Evolutionary conservation across 1,140 invertebrate species (phyloP).

Genomic region (Portunus trituberculatus): DNA sequence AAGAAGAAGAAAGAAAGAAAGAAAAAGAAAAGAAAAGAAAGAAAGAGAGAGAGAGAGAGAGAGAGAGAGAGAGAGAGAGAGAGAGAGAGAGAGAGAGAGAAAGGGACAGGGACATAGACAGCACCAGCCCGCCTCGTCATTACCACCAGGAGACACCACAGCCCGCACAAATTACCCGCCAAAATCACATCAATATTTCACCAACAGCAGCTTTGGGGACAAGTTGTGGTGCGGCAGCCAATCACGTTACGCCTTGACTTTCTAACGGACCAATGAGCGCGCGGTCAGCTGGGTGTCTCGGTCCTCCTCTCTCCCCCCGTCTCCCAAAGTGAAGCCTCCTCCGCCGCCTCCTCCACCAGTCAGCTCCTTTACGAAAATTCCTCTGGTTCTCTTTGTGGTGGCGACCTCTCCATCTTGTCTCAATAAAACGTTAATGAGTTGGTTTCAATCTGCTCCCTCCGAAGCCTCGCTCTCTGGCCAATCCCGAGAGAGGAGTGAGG

Average conservation of each 20-base stretch:
- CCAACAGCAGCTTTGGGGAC: neutral
- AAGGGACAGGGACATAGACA: neutral
- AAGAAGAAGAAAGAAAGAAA: neutral
- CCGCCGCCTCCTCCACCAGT: neutral
- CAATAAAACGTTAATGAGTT: constrained; percentile 62
- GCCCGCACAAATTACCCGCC: constrained; percentile 56
- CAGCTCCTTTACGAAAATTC: constrained; percentile 52
- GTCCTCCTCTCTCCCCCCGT: neutral
- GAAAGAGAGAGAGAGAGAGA: neutral
- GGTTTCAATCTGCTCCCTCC: constrained; percentile 40
- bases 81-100: constrained; percentile 11
- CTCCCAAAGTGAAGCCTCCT: neutral
- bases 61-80: constrained; percentile 32
- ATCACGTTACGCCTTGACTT: neutral
- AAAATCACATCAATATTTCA: constrained; percentile 66
- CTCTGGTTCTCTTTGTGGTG: constrained; percentile 4
- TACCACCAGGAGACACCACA: constrained; percentile 40
- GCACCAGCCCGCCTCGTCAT: neutral
- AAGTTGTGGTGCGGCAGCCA: constrained; percentile 58
- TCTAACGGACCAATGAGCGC: constrained; percentile 36
- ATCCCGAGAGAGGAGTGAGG: neutral
- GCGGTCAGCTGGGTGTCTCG: constrained; percentile 36
- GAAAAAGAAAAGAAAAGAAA: too few relatives aligned
- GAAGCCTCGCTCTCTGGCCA: neutral
- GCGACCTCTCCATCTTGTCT: constrained; percentile 66